A percentile compares a stretch with the other conserved stretches of the same genome.
Evolutionary conservation across 2,113 vertebrate genomes (phyloP).

Genomic region (Anguilla rostrata): DNA sequence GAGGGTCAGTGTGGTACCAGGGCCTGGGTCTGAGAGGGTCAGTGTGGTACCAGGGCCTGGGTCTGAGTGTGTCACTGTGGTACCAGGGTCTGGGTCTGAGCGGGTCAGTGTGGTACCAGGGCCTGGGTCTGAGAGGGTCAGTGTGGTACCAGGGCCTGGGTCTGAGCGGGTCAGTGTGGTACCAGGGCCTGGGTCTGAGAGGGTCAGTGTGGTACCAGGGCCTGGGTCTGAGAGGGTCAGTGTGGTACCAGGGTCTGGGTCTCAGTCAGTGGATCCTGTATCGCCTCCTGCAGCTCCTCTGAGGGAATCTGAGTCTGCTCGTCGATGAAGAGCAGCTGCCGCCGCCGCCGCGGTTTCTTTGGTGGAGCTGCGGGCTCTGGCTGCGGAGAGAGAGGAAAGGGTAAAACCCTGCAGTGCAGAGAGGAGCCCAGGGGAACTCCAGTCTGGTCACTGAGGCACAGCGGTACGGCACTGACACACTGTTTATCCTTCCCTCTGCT

Average conservation of each 20-base stretch:
- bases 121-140: not conserved
- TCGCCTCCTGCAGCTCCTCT: constrained; percentile 47
- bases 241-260: constrained; percentile 40
- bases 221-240: not conserved
- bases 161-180: not conserved
- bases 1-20: too few species aligned
- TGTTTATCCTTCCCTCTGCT: not conserved
- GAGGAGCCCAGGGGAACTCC: too few species aligned
- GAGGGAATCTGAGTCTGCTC: constrained; percentile 57
- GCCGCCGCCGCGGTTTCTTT: constrained; percentile 13
- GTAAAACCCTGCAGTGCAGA: too few species aligned
- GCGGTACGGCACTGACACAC: not conserved
- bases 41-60: not conserved
- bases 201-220: not conserved
- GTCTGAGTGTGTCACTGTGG: not conserved
- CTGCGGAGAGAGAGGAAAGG: not conserved
- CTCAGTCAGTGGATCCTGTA: constrained; percentile 33
- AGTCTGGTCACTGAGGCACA: not conserved
- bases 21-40: not conserved
- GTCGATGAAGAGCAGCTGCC: constrained; percentile 67
- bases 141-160: not conserved
- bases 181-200: not conserved
- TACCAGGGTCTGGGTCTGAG: too few species aligned
- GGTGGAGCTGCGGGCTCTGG: not conserved
- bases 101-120: not conserved